phyloP scores from a whole-genome alignment of 2,888 invertebrate genomes.

The Hyles lineata region DNA sequence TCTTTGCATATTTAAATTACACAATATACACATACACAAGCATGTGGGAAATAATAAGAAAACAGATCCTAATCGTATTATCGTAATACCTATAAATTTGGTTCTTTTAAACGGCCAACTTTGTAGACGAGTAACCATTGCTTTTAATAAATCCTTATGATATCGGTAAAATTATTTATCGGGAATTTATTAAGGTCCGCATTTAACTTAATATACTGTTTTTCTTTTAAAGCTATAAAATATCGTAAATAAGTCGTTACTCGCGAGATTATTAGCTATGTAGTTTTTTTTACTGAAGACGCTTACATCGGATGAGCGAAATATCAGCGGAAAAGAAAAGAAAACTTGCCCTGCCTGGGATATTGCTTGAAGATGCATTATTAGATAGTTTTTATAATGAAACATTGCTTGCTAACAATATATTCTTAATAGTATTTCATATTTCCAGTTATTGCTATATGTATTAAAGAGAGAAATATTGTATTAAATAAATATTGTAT shows the following conservation, averaged over 20 bases:
- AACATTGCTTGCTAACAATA: background rate
- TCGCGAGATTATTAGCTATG: background rate
- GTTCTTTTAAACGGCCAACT: no score
- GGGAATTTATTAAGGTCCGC: no score
- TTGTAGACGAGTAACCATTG: no score
- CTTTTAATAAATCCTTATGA: no score
- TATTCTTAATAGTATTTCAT: slow-evolving; percentile 3
- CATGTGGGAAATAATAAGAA: no score
- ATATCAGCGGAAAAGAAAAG: slow-evolving; percentile 5
- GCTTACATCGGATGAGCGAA: background rate
- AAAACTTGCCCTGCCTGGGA: background rate
- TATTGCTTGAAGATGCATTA: slow-evolving; percentile 17
- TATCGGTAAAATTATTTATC: no score
- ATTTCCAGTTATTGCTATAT: background rate
- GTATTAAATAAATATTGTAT: background rate
- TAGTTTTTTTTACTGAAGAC: background rate
- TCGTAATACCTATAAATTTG: no score
- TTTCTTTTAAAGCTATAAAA: no score
- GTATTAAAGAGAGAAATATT: background rate
- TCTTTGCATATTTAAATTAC: no score
- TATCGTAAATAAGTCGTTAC: background rate
- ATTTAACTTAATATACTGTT: no score
- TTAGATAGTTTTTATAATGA: slow-evolving; percentile 21
- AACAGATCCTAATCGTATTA: no score
- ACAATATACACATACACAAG: no score